Evolutionary conservation across 1,140 invertebrate species (phyloP).

Genomic region (Latrodectus geometricus): DNA sequence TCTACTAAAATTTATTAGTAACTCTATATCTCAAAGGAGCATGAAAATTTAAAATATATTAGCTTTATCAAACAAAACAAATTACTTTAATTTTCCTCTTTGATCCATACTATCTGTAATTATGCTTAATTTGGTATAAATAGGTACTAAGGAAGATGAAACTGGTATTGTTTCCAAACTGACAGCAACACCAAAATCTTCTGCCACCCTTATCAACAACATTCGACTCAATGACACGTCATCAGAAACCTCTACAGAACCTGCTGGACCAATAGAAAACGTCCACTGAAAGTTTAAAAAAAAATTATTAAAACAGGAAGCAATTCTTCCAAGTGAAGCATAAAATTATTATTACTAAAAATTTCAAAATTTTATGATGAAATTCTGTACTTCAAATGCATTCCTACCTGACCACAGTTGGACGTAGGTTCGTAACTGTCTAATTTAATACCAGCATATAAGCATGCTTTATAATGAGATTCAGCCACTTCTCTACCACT

Average conservation of each 20-base stretch:
- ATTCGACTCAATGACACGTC: slow-evolving; percentile 91
- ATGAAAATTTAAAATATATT: too few relatives aligned
- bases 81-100: too few relatives aligned
- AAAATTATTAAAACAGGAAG: too few relatives aligned
- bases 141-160: too few relatives aligned
- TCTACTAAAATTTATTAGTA: too few relatives aligned
- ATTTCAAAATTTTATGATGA: too few relatives aligned
- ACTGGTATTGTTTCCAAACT: slow-evolving; percentile 76
- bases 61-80: too few relatives aligned
- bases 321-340: too few relatives aligned
- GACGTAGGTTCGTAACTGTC: slow-evolving; percentile 93
- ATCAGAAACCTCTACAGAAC: slow-evolving; percentile 83
- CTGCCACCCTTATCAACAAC: slow-evolving; percentile 86
- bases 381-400: not conserved
- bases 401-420: slow-evolving; percentile 81
- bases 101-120: too few relatives aligned
- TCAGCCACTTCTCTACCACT: slow-evolving; percentile 94
- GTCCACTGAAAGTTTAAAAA: slow-evolving; percentile 9
- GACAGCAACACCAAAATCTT: slow-evolving; percentile 90
- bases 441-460: slow-evolving; percentile 90
- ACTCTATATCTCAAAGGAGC: too few relatives aligned
- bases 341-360: too few relatives aligned
- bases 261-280: slow-evolving; percentile 76
- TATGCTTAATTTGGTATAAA: too few relatives aligned
- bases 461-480: slow-evolving; percentile 83